Conservation (phyloP, 1,140 invertebrate species). For the Gonatopus flavifemur region DNA sequence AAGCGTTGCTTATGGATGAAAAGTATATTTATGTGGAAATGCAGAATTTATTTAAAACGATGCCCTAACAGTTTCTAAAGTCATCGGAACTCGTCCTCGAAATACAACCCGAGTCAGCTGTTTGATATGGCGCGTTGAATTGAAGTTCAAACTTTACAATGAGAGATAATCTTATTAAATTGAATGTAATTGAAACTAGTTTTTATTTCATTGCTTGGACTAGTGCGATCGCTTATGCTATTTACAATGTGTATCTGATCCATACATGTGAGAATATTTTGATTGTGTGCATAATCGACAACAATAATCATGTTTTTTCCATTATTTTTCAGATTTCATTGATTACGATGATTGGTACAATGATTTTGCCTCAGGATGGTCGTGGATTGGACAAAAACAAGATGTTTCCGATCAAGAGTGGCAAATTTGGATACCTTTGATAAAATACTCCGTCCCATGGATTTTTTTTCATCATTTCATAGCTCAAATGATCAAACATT, state of each 20-base stretch:
- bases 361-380: slow-evolving; percentile 54
- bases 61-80: no score
- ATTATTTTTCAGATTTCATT: slow-evolving; percentile 38
- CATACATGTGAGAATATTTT: slow-evolving; percentile 38
- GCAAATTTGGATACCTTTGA: slow-evolving; percentile 52
- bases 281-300: slow-evolving; percentile 1
- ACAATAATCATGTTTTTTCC: not conserved
- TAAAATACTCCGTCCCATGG: slow-evolving; percentile 50
- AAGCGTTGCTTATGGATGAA: no score
- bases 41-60: no score
- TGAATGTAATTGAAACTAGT: slow-evolving; percentile 29
- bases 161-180: slow-evolving; percentile 6
- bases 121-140: no score
- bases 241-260: slow-evolving; percentile 41
- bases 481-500: slow-evolving; percentile 40
- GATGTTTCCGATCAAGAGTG: slow-evolving; percentile 63
- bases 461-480: slow-evolving; percentile 49
- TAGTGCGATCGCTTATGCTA: slow-evolving; percentile 43
- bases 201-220: slow-evolving; percentile 42
- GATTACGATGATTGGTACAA: slow-evolving; percentile 38
- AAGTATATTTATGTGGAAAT: no score
- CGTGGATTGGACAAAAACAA: slow-evolving; percentile 50
- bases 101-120: no score
- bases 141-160: slow-evolving; percentile 17
- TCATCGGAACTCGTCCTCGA: no score